Conservation (phyloP, 1,140 invertebrate species). For the Drosophila jambulina region DNA sequence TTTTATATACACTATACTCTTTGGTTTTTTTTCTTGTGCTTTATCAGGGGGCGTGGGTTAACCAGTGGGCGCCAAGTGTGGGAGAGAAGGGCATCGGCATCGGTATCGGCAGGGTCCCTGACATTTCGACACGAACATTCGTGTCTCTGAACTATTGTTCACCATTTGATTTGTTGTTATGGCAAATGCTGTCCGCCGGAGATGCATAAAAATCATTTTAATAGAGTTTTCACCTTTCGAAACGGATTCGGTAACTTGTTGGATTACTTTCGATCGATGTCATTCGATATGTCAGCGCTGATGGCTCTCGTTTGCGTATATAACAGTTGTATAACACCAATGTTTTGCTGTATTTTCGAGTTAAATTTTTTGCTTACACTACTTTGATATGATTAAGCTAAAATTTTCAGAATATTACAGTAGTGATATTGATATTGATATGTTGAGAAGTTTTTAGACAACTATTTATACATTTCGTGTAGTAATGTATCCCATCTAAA, state of each 20-base stretch:
- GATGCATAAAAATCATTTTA: slow-evolving; percentile 42
- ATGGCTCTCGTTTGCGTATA: not conserved
- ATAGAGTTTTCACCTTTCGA: slow-evolving; percentile 53
- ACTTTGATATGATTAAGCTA: not conserved
- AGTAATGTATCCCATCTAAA: no score
- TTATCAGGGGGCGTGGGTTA: slow-evolving; percentile 26
- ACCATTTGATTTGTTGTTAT: slow-evolving; percentile 46
- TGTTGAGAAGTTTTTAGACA: no score
- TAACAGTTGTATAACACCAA: slow-evolving; percentile 25
- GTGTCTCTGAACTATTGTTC: slow-evolving; percentile 57
- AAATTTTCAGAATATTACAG: no score
- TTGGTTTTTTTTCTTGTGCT: slow-evolving; percentile 12
- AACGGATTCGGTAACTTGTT: slow-evolving; percentile 19
- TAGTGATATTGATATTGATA: no score
- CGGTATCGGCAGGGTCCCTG: slow-evolving; percentile 51
- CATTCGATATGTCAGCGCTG: slow-evolving; percentile 26
- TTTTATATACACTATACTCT: slow-evolving; percentile 17
- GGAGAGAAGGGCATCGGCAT: slow-evolving; percentile 25
- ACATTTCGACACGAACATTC: slow-evolving; percentile 64
- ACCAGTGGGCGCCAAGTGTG: slow-evolving; percentile 30
- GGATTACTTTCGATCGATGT: slow-evolving; percentile 33
- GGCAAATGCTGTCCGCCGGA: slow-evolving; percentile 25
- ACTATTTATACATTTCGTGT: no score
- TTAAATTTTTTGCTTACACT: not conserved
- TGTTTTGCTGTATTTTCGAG: not conserved